Evolutionary conservation across 2,797 vertebrate species (phyloP), one percentile per base, ranked within the genome.

Genomic region (Acropternis orthonyx): DNA sequence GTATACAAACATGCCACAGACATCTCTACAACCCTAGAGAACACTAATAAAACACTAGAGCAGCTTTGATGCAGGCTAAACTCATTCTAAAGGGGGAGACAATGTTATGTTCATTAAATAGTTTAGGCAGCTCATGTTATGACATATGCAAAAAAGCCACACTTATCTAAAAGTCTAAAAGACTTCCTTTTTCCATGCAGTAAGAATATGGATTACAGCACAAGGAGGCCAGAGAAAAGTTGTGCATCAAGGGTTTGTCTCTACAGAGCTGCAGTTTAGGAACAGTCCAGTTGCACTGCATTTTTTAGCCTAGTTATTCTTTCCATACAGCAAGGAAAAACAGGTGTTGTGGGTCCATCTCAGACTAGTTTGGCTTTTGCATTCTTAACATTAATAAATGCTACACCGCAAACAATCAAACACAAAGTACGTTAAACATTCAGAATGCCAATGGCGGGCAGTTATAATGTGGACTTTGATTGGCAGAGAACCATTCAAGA

Each of bases 1-100:
- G 92, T 92, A 94, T 89, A 96, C 87, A 94, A 95, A 95, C 95
- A 95, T 96, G 90, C 82, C 87, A 97, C 85, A 91, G 85, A 92
- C 88, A 93, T 80, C 92, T 97, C 95, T 91, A 82, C 79, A 90
- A 93, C 71, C 94, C 87, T 87, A 96, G 95, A 90, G 77, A 96
- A 93, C 93, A 83, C 87, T 56, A 96, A 74, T 51, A 92, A 93
- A 97, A 89, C 69, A 89, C 85, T 68, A 91, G 95, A 78, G 58
- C 74, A 97, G 72, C 43, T 96, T 74, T 86, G 94, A 75, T 85
- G 92, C 74, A 90, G 77, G 55, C 48, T 78, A 62, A 97, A 96
- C 73, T 90, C 83, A 92, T 83, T 79, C 91, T 95, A 91, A 93
- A 77, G 51, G n/a, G 37, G 59, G 41, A 93, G 34, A 77, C 54